Base-by-base conservation (phyloP, 2,888 invertebrate genomes). In the Azorinus chamasolen region DNA sequence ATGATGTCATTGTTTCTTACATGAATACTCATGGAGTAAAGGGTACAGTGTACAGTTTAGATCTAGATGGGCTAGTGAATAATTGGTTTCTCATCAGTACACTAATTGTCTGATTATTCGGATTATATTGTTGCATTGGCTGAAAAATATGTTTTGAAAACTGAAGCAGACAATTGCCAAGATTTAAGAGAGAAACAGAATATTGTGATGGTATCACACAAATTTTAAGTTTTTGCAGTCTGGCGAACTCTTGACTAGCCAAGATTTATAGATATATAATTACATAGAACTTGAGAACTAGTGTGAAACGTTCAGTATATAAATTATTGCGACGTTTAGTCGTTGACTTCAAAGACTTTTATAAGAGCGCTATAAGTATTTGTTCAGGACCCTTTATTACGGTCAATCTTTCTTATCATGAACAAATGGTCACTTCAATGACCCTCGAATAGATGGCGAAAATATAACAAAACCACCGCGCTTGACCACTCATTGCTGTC, bases 281-380 rank as follows among this genome's bases (percentile, higher is more conserved):
- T 66, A 58, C 43, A 62, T 62, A 57, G 65, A 32, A 61, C 51
- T 68, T 62, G 46, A 73, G 57, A 48, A 24, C 45, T 51, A 53
- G 73, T 68, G 73, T 66, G 73, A 73, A 73, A 66, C 43, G 61
- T 53, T 66, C 66, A 66, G 63, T 68, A 73, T 55, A 66, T 62
- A 68, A 62, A 73, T 73, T 62, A 61, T 43, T 24, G 16, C 12
- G 41, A 53, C 46, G 66, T 62, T 57, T 66, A 73, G 24, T 62
- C 14, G 46, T 51, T 45, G 43, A 73, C 66, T 41, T 73, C 73
- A 73, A 73, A 73, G 66, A 43, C 27, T 57, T 68, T 63, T 57
- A 18, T 57, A 73, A 73, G 73, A 66, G 73, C 50, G 57, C 45
- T 50, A 73, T 71, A 73, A 73, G 66, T 46, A 55, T 24, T 48